Percentiles rank a stretch among this genome's conserved stretches.
phyloP scores from a whole-genome alignment of 1,140 invertebrate genomes.

The Drosophila sulfurigaster region DNA sequence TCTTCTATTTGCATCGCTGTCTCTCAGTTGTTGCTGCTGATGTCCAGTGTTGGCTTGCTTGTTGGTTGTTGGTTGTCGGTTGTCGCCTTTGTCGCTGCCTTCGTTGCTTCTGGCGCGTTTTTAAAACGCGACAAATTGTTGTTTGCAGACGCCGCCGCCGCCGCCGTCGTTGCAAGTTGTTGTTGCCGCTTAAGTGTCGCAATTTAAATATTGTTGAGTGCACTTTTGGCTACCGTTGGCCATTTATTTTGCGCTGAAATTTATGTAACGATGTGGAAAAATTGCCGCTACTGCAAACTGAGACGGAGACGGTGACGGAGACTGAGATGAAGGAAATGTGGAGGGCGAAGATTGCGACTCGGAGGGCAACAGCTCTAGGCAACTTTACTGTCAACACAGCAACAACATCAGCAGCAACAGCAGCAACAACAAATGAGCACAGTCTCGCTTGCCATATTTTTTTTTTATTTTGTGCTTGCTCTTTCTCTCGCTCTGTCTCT shows the following conservation, averaged over 20 bases:
- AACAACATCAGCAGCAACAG: neutral
- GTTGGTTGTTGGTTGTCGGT: constrained; percentile 45
- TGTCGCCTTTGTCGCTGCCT: constrained; percentile 59
- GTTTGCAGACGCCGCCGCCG: constrained; percentile 75
- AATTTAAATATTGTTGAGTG: constrained; percentile 83
- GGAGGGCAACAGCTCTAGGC: constrained; percentile 22
- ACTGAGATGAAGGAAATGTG: neutral
- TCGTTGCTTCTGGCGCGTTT: constrained; percentile 76
- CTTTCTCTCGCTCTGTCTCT: neutral
- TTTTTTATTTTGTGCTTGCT: neutral
- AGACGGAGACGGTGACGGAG: neutral
- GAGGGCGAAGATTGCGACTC: neutral
- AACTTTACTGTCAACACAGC: constrained; percentile 45
- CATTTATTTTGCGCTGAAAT: constrained; percentile 80
- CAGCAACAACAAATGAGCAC: neutral
- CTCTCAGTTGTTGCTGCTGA: constrained; percentile 11
- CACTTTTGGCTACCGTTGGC: constrained; percentile 80
- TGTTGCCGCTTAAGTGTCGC: constrained; percentile 73
- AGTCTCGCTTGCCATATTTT: constrained; percentile 6
- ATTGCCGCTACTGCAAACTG: constrained; percentile 68
- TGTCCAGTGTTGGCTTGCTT: constrained; percentile 11
- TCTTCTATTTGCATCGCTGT: constrained; percentile 18
- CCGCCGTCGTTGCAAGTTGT: constrained; percentile 24
- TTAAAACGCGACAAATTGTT: constrained; percentile 81
- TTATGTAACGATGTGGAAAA: constrained; percentile 83